phyloP scores from a whole-genome alignment of 2,113 vertebrate species.

The Engraulis encrasicolus region DNA sequence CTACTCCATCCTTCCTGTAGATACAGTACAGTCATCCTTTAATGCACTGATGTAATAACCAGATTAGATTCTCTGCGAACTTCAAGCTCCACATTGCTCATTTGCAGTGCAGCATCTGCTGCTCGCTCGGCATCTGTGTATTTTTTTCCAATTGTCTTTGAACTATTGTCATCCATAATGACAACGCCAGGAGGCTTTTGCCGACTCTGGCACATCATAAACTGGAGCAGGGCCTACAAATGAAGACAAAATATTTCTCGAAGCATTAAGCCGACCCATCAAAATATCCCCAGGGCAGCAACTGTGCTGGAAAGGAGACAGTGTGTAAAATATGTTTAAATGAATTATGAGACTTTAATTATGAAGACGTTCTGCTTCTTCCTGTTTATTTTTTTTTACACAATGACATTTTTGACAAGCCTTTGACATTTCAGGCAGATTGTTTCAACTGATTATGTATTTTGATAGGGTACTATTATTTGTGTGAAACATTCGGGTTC shows the following conservation, averaged over 20 bases:
- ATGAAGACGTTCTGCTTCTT: slow-evolving; percentile 47
- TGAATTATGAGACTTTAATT: slow-evolving; percentile 64
- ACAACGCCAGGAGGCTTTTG: slow-evolving; percentile 23
- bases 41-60: not conserved
- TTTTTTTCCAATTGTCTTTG: not conserved
- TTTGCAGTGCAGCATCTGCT: not conserved
- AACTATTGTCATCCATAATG: slow-evolving; percentile 2
- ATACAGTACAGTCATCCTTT: not conserved
- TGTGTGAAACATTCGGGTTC: too few species aligned
- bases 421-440: not conserved
- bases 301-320: slow-evolving; percentile 75
- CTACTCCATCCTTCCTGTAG: not conserved
- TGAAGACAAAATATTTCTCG: slow-evolving; percentile 65
- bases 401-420: slow-evolving; percentile 34
- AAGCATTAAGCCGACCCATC: slow-evolving; percentile 65
- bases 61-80: not conserved
- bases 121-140: not conserved
- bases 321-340: slow-evolving; percentile 71
- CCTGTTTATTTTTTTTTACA: slow-evolving; percentile 50
- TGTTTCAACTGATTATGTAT: too few species aligned
- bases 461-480: too few species aligned
- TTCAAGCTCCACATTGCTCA: not conserved
- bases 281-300: slow-evolving; percentile 66
- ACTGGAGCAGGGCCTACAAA: slow-evolving; percentile 34
- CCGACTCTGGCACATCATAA: slow-evolving; percentile 29